Percentiles rank a stretch among this genome's conserved stretches.
These are phyloP conservation scores for Sesamia nonagrioides DNA, from an alignment of 1,140 invertebrate species.

Conservation along the genomic window DNA sequence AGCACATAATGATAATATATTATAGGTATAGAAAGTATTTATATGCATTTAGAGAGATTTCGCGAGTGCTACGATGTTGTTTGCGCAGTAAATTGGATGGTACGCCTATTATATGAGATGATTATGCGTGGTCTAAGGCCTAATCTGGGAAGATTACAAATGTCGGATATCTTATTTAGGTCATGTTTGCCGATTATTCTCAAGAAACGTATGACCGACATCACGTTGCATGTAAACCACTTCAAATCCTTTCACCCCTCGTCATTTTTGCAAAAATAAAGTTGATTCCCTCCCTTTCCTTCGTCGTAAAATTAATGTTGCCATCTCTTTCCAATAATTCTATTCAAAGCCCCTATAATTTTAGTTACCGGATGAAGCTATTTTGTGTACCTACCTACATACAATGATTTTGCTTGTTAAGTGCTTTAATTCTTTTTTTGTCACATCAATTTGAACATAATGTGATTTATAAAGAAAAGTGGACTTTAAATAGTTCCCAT, in stretches of 20 bases:
- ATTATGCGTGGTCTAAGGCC: slow-evolving; percentile 25
- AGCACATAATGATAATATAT: too few relatives aligned
- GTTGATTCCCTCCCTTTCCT: background rate
- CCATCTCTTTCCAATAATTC: slow-evolving; percentile 14
- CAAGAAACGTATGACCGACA: background rate
- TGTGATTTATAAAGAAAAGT: slow-evolving; percentile 35
- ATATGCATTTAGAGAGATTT: background rate
- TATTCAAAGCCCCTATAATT: slow-evolving; percentile 42
- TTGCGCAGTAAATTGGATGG: slow-evolving; percentile 41
- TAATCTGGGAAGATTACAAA: background rate
- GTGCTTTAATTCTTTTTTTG: slow-evolving; percentile 39
- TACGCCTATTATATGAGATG: slow-evolving; percentile 15
- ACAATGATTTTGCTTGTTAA: slow-evolving; percentile 32
- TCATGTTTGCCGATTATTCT: background rate
- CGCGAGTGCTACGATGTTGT: slow-evolving; percentile 22
- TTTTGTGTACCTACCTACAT: too few relatives aligned
- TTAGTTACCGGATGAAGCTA: slow-evolving; percentile 44
- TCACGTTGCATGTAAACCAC: background rate
- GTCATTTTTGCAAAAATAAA: slow-evolving; percentile 1
- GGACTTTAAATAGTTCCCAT: slow-evolving; percentile 14
- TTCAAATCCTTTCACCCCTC: background rate
- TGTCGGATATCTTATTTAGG: background rate
- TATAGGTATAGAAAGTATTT: background rate
- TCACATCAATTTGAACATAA: slow-evolving; percentile 17
- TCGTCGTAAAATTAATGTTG: background rate